Conservation (phyloP, 2,113 vertebrate genomes). For the Heloderma charlesbogerti region DNA sequence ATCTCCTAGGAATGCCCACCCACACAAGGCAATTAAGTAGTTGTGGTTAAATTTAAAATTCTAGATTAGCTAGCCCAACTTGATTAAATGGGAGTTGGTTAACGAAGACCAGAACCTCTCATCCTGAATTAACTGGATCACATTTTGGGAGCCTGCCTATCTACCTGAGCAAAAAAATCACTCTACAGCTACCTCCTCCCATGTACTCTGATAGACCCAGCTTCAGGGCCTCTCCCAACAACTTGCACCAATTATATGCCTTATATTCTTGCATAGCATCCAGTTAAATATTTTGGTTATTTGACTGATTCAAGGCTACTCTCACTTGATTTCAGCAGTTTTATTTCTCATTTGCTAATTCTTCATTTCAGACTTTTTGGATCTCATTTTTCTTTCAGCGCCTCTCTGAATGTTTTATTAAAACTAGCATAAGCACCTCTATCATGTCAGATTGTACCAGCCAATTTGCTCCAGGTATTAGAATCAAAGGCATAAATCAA, state of each 20-base stretch:
- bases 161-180: background rate
- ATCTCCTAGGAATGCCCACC: background rate
- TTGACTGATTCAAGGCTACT: background rate
- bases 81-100: background rate
- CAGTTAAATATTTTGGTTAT: background rate
- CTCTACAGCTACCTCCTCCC: background rate
- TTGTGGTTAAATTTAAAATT: background rate
- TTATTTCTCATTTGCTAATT: background rate
- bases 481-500: conserved; percentile 17
- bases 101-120: background rate
- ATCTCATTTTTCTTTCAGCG: conserved; percentile 12
- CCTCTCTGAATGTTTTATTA: conserved; percentile 7
- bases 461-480: conserved; percentile 15
- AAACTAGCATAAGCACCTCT: conserved; percentile 1
- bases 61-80: background rate
- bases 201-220: background rate
- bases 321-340: background rate
- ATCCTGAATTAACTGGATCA: background rate
- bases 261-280: background rate
- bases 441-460: background rate
- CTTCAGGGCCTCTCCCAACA: background rate
- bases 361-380: background rate
- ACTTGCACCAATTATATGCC: background rate
- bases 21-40: background rate
- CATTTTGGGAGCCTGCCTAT: background rate